These are phyloP conservation scores for Chaetops frenatus DNA, from an alignment of 2,113 vertebrate species.

Conservation along the genomic window DNA sequence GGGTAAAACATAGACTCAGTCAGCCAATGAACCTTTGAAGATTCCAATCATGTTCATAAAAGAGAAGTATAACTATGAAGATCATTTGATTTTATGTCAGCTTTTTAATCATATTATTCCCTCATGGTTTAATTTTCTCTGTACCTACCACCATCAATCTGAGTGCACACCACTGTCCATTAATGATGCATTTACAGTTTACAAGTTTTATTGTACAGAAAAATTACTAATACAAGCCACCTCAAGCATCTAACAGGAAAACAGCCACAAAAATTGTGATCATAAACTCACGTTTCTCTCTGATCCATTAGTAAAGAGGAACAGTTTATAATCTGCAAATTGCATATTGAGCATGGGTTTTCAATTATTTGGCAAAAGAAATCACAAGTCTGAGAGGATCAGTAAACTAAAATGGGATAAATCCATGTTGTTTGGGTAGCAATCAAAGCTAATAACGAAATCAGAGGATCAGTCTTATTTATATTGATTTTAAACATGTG, in stretches of 20 bases:
- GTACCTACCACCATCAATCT: not conserved
- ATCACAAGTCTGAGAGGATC: not conserved
- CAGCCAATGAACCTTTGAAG: not conserved
- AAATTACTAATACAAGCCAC: constrained; percentile 3
- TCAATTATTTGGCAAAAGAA: not conserved
- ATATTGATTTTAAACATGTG: not conserved
- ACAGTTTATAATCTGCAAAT: not conserved
- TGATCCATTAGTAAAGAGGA: not conserved
- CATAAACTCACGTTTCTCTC: not conserved
- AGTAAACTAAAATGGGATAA: not conserved
- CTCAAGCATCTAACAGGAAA: not conserved
- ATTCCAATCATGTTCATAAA: not conserved
- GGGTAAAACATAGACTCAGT: not conserved
- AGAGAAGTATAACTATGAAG: not conserved
- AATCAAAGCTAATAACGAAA: not conserved
- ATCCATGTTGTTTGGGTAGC: not conserved
- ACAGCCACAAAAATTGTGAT: not conserved
- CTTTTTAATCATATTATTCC: constrained; percentile 41
- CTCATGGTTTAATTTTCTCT: constrained; percentile 27
- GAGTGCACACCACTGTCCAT: not conserved
- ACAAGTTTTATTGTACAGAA: not conserved
- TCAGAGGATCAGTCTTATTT: not conserved
- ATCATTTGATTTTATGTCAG: constrained; percentile 33
- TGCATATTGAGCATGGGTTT: not conserved
- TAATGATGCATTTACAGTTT: constrained; percentile 1